Evolutionary conservation across 2,113 vertebrate genomes (phyloP).

Genomic region (Pteruthius melanotis): DNA sequence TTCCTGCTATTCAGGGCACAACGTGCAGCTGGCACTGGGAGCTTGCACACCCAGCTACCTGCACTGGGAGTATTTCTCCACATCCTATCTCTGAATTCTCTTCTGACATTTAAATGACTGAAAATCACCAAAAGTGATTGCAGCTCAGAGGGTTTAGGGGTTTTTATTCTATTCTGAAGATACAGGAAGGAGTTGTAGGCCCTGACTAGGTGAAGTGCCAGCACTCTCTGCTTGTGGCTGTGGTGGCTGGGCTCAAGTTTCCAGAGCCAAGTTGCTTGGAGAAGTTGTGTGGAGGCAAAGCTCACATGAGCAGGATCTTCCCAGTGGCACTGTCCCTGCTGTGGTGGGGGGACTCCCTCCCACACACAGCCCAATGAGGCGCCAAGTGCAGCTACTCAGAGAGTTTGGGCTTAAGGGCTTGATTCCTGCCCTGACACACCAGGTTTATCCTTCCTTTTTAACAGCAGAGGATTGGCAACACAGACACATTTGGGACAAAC

Average conservation of each 20-base stretch:
- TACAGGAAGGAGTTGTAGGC: neutral
- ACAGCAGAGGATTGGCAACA: neutral
- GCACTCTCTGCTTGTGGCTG: neutral
- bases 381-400: neutral
- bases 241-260: neutral
- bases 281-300: neutral
- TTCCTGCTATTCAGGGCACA: neutral
- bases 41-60: neutral
- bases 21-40: neutral
- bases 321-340: neutral
- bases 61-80: neutral
- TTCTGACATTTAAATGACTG: neutral
- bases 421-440: neutral
- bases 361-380: neutral
- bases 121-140: neutral
- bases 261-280: neutral
- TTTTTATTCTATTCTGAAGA: neutral
- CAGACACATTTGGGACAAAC: neutral
- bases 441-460: neutral
- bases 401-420: neutral
- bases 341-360: neutral
- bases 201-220: neutral
- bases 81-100: neutral
- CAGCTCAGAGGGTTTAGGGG: neutral
- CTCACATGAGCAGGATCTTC: neutral